A percentile compares a stretch with the other conserved stretches of the same genome.
These are phyloP conservation scores for Ectropis crepuscularia DNA, from an alignment of 2,888 invertebrate genomes.

Conservation along the genomic window DNA sequence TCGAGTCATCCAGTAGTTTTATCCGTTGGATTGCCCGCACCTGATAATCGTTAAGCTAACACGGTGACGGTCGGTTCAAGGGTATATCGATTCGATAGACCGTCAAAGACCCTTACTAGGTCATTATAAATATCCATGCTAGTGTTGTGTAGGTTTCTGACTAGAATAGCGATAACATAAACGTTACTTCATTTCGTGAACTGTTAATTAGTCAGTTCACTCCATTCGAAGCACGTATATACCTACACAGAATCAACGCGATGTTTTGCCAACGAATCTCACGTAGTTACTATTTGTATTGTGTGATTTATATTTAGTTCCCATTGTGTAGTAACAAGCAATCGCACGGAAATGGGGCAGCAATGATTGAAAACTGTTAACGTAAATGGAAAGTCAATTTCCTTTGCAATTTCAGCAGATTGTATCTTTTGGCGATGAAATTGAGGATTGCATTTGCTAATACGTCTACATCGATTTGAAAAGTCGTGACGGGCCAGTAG, in stretches of 20 bases:
- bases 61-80: too few species aligned
- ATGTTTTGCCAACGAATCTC: conserved; percentile 29
- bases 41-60: too few species aligned
- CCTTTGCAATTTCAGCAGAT: conserved; percentile 13
- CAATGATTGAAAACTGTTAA: conserved; percentile 25
- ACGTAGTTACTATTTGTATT: conserved; percentile 24
- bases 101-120: too few species aligned
- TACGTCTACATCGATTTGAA: too few species aligned
- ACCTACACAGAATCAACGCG: conserved; percentile 26
- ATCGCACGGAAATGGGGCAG: conserved; percentile 20
- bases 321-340: conserved; percentile 20
- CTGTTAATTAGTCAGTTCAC: not conserved
- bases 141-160: too few species aligned
- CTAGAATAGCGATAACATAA: too few species aligned
- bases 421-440: conserved; percentile 10
- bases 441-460: not conserved
- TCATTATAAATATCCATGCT: too few species aligned
- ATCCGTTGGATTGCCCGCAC: too few species aligned
- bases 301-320: conserved; percentile 30
- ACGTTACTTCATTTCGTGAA: not conserved
- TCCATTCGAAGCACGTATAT: conserved; percentile 32
- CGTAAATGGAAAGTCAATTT: conserved; percentile 22
- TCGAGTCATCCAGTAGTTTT: too few species aligned
- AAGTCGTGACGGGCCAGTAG: too few species aligned
- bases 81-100: too few species aligned